Base-by-base conservation (phyloP, 2,113 vertebrate species). In the Miniopterus natalensis region DNA sequence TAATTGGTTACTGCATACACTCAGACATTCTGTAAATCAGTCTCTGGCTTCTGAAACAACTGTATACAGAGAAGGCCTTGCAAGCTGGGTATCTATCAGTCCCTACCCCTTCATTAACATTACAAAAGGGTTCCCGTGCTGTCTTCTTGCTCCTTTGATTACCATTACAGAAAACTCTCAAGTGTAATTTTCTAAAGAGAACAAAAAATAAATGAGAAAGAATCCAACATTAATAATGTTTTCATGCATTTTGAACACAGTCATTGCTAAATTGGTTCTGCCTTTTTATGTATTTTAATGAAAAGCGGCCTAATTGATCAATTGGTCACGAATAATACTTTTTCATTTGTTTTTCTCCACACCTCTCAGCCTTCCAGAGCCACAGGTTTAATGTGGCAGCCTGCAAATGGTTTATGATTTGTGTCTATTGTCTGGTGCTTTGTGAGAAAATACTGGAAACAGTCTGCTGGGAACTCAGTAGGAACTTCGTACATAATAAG, bases 281-380 rank as follows among this genome's bases (percentile, higher is more conserved):
- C 70, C 68, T 95, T 92, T 93, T 92, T 63, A 45, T 92, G 71
- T 78, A 92, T 89, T 95, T 96, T 92, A 65, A 92, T 96, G 93
- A 95, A 94, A 95, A 95, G 55, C 79, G 90, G 71, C 14, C 57
- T 96, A 97, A 96, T 94, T 95, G 93, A 95, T 96, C 95, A 95
- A 80, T 73, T 89, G 94, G 89, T 96, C 90, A 84, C 51, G 23
- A 96, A 92, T 75, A 94, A 88, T 84, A 88, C 73, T 90, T 95
- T 88, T 83, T 92, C 36, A 66, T 89, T 91, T 95, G 80, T 85
- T 96, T 95, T 91, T 66, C 78, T 92, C 51, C 70, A 47, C 21
- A 47, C 73, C 15, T 71, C 51, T 57, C 86, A 83, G 74, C 85
- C 86, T 89, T 93, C 55, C 15, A 86, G 86, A 96, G 79, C 27